These are phyloP conservation scores for Tetheella fluctuosa DNA, from an alignment of 2,888 invertebrate species.

Conservation along the genomic window DNA sequence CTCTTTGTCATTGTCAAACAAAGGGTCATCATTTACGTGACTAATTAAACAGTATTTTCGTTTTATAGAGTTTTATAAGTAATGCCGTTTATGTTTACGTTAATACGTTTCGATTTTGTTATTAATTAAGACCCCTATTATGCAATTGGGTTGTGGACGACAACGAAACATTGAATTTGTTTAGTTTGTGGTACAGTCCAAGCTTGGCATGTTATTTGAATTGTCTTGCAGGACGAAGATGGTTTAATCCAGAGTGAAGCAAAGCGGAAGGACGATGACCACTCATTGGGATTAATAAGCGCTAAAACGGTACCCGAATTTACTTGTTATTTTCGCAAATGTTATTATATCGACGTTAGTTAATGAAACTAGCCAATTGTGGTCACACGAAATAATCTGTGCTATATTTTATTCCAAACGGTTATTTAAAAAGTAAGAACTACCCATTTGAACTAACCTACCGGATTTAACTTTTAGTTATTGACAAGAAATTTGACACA, in stretches of 20 bases:
- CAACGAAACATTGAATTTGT: constrained; percentile 21
- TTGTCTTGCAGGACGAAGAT: constrained; percentile 75
- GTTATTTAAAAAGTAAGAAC: background rate
- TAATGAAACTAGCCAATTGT: background rate
- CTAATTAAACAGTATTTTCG: no score
- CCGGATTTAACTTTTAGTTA: no score
- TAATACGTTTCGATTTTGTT: constrained; percentile 8
- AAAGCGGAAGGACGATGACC: constrained; percentile 67
- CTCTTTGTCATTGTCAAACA: no score
- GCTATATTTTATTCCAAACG: background rate
- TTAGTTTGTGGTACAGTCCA: constrained; percentile 31
- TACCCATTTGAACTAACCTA: no score
- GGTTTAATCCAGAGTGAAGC: constrained; percentile 65
- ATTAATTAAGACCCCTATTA: background rate
- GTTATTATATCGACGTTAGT: background rate
- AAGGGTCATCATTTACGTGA: no score
- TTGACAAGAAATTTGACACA: no score
- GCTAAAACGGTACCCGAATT: constrained; percentile 60
- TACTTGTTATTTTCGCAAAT: background rate
- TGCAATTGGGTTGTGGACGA: constrained; percentile 3
- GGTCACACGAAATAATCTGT: background rate
- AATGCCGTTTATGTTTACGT: constrained; percentile 11
- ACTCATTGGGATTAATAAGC: constrained; percentile 50
- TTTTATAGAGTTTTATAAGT: no score
- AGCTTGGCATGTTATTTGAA: constrained; percentile 71